Percentiles rank a stretch among this genome's conserved stretches.
phyloP scores from a whole-genome alignment of 2,797 vertebrate species.

The Meda fulgida region DNA sequence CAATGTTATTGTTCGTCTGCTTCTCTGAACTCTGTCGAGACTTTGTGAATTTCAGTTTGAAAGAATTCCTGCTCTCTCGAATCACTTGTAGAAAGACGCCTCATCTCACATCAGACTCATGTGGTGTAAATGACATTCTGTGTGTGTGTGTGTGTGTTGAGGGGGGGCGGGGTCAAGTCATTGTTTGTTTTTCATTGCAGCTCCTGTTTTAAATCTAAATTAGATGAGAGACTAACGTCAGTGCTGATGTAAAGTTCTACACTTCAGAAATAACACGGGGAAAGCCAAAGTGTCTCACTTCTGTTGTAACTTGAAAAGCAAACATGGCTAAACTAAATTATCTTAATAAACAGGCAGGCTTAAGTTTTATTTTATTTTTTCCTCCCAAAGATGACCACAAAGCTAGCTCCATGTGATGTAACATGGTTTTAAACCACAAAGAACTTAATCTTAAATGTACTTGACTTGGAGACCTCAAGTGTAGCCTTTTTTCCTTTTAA shows the following conservation, averaged over 20 bases:
- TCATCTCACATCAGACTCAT: slow-evolving; percentile 53
- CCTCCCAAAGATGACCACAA: slow-evolving; percentile 1
- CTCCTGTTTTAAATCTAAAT: slow-evolving; percentile 51
- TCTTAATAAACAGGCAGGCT: slow-evolving; percentile 23
- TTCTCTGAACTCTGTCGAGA: slow-evolving; percentile 56
- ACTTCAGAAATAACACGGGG: slow-evolving; percentile 12
- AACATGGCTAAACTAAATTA: slow-evolving; percentile 7
- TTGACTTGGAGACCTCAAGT: slow-evolving; percentile 26
- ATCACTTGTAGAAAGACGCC: slow-evolving; percentile 56
- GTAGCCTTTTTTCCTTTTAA: slow-evolving; percentile 31
- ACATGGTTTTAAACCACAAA: slow-evolving; percentile 21
- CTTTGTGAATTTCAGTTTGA: slow-evolving; percentile 50
- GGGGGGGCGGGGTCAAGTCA: neutral
- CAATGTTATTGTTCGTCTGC: slow-evolving; percentile 57
- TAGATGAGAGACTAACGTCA: slow-evolving; percentile 31
- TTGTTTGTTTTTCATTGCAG: slow-evolving; percentile 25
- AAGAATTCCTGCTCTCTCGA: slow-evolving; percentile 51
- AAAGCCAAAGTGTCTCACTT: slow-evolving; percentile 47
- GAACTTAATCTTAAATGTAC: slow-evolving; percentile 10
- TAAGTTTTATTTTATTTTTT: neutral
- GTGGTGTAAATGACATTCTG: slow-evolving; percentile 57
- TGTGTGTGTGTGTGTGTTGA: neutral
- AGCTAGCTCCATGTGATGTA: slow-evolving; percentile 7
- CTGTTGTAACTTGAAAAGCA: slow-evolving; percentile 47
- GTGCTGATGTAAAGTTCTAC: slow-evolving; percentile 16